phyloP scores from a whole-genome alignment of 1,140 invertebrate species.

The Ceratitis capitata region DNA sequence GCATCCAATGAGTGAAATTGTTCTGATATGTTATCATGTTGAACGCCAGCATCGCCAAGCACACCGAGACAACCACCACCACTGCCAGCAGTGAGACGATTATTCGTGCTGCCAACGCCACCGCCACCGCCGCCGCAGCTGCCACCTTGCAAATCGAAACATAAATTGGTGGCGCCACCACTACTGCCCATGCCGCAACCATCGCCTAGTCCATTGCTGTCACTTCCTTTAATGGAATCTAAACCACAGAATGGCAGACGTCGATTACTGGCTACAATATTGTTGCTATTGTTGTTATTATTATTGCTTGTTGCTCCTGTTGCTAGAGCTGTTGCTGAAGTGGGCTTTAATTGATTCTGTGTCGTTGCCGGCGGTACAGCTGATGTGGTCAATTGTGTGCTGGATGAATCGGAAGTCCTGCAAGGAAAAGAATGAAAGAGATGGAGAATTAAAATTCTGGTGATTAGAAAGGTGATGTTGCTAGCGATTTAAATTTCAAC shows the following conservation, averaged over 20 bases:
- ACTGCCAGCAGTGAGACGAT: not conserved
- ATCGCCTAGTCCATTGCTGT: slow-evolving; percentile 44
- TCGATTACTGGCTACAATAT: slow-evolving; percentile 43
- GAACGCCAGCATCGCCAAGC: not conserved
- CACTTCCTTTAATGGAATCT: slow-evolving; percentile 48
- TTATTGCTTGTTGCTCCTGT: slow-evolving; percentile 45
- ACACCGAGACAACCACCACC: not conserved
- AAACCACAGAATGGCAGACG: slow-evolving; percentile 49
- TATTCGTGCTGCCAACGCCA: not conserved
- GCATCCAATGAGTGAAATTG: slow-evolving; percentile 47
- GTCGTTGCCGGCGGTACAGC: slow-evolving; percentile 3
- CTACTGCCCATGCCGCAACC: slow-evolving; percentile 1
- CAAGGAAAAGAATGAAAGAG: no score
- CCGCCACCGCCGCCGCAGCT: not conserved
- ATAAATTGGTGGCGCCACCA: slow-evolving; percentile 46
- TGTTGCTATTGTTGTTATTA: slow-evolving; percentile 43
- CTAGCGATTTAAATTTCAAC: no score
- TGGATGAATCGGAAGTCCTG: slow-evolving; percentile 57
- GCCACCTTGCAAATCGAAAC: slow-evolving; percentile 43
- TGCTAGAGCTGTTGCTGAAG: slow-evolving; percentile 44
- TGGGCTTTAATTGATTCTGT: slow-evolving; percentile 42
- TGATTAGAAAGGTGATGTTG: slow-evolving; percentile 20
- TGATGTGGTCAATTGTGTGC: slow-evolving; percentile 11
- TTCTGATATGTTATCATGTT: slow-evolving; percentile 41
- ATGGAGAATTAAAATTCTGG: not conserved